Percentiles rank a stretch among this genome's conserved stretches.
These are phyloP conservation scores for Pseudoatta argentina DNA, from an alignment of 1,140 invertebrate genomes.

Conservation along the genomic window DNA sequence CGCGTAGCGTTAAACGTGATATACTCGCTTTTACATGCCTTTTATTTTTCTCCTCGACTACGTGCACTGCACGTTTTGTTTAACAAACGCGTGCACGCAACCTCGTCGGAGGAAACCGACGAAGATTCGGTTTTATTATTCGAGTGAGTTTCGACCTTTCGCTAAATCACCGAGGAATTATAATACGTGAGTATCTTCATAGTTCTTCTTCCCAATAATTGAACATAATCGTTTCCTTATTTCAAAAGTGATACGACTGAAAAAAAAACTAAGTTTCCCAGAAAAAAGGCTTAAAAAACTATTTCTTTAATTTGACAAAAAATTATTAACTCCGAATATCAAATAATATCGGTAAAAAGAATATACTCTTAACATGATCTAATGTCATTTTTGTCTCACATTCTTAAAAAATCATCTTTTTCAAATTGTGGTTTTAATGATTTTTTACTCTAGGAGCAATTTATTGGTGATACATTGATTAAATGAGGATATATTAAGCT, in stretches of 20 bases:
- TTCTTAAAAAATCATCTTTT: too few species aligned
- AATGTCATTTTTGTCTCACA: too few species aligned
- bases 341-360: too few species aligned
- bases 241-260: not conserved
- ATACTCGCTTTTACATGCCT: not conserved
- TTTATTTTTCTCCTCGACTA: not conserved
- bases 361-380: too few species aligned
- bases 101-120: not conserved
- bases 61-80: slow-evolving; percentile 19
- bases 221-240: not conserved
- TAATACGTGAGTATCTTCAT: not conserved
- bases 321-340: too few species aligned
- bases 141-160: not conserved
- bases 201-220: not conserved
- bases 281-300: too few species aligned
- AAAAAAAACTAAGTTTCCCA: too few species aligned
- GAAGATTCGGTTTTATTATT: slow-evolving; percentile 26
- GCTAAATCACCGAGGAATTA: not conserved
- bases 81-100: not conserved
- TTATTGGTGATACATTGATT: too few species aligned
- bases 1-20: slow-evolving; percentile 3
- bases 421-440: too few species aligned
- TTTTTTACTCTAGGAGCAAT: too few species aligned
- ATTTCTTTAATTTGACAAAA: too few species aligned
- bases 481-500: too few species aligned